A percentile compares a stretch with the other conserved stretches of the same genome.
phyloP scores from a whole-genome alignment of 2,888 invertebrate genomes.

The Mimachlamys varia region DNA sequence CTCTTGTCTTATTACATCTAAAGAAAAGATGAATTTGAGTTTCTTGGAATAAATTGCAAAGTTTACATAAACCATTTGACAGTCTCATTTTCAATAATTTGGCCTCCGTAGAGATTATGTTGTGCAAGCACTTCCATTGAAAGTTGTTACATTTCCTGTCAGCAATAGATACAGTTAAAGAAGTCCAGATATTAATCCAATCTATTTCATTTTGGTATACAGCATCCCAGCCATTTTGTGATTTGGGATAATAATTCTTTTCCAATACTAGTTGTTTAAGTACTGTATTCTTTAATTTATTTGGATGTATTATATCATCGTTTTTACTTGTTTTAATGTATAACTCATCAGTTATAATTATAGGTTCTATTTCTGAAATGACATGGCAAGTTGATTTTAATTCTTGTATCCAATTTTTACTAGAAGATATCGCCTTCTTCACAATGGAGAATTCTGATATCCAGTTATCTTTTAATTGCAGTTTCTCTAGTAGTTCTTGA shows the following conservation, averaged over 20 bases:
- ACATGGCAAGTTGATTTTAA: too few relatives aligned
- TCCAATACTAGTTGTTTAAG: not conserved
- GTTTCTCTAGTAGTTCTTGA: not conserved
- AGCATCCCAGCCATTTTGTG: too few relatives aligned
- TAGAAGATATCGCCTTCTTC: not conserved
- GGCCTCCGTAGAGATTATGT: not conserved
- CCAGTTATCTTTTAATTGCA: not conserved
- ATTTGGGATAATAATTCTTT: too few relatives aligned
- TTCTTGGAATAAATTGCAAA: not conserved
- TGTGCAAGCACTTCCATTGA: not conserved
- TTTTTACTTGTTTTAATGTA: too few relatives aligned
- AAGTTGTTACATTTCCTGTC: not conserved
- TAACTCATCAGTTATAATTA: too few relatives aligned
- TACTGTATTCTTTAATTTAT: too few relatives aligned
- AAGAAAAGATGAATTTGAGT: not conserved
- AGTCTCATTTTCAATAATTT: not conserved
- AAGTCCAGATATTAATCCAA: not conserved
- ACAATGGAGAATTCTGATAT: not conserved
- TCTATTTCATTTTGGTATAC: not conserved
- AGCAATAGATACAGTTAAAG: not conserved
- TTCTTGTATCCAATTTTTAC: not conserved
- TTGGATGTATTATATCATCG: too few relatives aligned
- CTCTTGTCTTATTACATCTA: not conserved
- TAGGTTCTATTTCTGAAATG: too few relatives aligned
- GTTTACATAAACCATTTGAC: not conserved